Conservation (phyloP, 2,113 vertebrate species). For the Eira barbara region DNA sequence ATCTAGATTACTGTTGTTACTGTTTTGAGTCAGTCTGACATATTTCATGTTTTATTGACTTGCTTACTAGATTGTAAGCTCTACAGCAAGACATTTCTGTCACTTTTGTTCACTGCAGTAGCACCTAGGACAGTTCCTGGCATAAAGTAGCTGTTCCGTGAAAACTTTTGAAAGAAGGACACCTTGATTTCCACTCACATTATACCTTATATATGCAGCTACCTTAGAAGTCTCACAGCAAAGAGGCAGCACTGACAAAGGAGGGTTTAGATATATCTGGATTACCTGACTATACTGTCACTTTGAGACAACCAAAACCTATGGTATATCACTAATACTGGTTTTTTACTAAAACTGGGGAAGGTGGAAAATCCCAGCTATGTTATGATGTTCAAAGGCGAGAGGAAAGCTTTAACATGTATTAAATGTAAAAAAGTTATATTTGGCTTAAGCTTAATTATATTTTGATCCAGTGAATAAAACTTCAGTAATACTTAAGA, state of each 20-base stretch:
- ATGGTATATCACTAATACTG: neutral
- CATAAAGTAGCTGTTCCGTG: neutral
- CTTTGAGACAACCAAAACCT: neutral
- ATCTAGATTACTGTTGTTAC: neutral
- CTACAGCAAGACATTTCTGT: neutral
- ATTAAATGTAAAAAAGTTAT: neutral
- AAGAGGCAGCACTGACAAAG: neutral
- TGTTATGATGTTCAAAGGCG: neutral
- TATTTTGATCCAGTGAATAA: constrained; percentile 21
- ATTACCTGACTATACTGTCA: neutral
- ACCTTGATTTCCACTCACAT: neutral
- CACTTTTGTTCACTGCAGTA: neutral
- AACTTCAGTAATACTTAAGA: constrained; percentile 13
- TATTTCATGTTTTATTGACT: neutral
- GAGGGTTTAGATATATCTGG: neutral
- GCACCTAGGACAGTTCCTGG: neutral
- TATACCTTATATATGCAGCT: neutral
- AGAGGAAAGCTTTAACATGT: neutral
- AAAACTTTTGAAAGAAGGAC: neutral
- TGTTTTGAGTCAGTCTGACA: neutral
- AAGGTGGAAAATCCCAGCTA: neutral
- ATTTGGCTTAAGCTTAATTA: neutral
- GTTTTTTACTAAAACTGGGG: neutral
- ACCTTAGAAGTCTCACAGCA: neutral
- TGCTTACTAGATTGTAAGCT: neutral